A percentile compares a stretch with the other conserved stretches of the same genome.
phyloP scores from a whole-genome alignment of 2,113 vertebrate species.

The Marcusenius ussheri region DNA sequence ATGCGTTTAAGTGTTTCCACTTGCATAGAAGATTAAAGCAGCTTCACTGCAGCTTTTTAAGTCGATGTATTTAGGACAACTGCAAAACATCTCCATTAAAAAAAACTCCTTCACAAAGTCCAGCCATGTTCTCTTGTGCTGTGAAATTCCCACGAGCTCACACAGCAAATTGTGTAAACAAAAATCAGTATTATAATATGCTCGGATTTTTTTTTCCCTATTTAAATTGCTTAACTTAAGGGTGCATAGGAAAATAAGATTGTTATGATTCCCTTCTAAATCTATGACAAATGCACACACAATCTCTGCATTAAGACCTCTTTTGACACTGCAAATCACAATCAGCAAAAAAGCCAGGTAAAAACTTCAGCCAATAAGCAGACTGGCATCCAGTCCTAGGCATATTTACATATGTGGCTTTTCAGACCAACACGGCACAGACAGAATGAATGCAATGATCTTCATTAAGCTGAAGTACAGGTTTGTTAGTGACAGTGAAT shows the following conservation, averaged over 20 bases:
- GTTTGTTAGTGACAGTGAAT: not conserved
- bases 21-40: not conserved
- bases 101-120: not conserved
- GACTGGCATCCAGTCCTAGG: not conserved
- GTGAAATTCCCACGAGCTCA: not conserved
- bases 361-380: not conserved
- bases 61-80: constrained; percentile 4
- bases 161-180: not conserved
- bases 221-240: not conserved
- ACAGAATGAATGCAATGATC: not conserved
- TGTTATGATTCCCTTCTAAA: not conserved
- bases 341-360: not conserved
- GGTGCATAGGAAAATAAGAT: not conserved
- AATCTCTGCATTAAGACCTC: not conserved
- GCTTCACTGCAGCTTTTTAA: not conserved
- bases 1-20: not conserved
- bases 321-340: not conserved
- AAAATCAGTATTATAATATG: not conserved
- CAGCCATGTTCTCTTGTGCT: not conserved
- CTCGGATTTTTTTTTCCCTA: not conserved
- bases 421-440: not conserved
- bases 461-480: not conserved
- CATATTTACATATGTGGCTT: not conserved
- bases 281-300: not conserved
- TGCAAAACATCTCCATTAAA: not conserved